These are phyloP conservation scores for Carduelis carduelis DNA, from an alignment of 2,797 vertebrate species.

Conservation along the genomic window DNA sequence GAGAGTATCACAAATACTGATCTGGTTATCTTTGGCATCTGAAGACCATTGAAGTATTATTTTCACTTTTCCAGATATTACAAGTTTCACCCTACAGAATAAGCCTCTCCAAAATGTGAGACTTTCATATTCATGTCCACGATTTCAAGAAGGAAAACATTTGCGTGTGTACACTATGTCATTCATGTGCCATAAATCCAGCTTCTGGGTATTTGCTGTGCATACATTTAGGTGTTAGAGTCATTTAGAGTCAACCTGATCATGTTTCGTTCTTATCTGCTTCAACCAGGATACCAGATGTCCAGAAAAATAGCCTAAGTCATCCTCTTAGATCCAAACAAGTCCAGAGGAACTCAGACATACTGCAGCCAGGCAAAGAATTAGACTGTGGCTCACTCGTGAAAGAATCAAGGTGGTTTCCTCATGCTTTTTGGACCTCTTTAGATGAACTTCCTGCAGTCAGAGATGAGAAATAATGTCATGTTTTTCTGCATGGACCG, in stretches of 20 bases:
- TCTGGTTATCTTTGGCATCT: neutral
- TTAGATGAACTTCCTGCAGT: neutral
- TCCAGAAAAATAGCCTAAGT: neutral
- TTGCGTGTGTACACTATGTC: neutral
- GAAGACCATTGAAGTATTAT: neutral
- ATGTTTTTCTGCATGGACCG: neutral
- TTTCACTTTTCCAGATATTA: neutral
- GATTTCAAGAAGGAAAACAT: neutral
- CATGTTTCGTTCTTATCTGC: neutral
- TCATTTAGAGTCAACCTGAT: neutral
- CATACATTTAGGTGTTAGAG: neutral
- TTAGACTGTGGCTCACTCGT: neutral
- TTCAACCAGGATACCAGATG: neutral
- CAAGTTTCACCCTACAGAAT: neutral
- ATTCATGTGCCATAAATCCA: neutral
- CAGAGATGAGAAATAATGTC: neutral
- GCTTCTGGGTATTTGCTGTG: neutral
- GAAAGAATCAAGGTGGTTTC: neutral
- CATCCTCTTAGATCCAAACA: neutral
- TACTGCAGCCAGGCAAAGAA: neutral
- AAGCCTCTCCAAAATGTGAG: neutral
- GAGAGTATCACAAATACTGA: neutral
- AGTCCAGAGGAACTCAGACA: neutral
- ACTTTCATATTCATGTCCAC: neutral
- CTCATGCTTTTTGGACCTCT: neutral